Percentiles rank a stretch among this genome's conserved stretches.
These are phyloP conservation scores for Adelges cooleyi DNA, from an alignment of 1,140 invertebrate species.

Conservation along the genomic window DNA sequence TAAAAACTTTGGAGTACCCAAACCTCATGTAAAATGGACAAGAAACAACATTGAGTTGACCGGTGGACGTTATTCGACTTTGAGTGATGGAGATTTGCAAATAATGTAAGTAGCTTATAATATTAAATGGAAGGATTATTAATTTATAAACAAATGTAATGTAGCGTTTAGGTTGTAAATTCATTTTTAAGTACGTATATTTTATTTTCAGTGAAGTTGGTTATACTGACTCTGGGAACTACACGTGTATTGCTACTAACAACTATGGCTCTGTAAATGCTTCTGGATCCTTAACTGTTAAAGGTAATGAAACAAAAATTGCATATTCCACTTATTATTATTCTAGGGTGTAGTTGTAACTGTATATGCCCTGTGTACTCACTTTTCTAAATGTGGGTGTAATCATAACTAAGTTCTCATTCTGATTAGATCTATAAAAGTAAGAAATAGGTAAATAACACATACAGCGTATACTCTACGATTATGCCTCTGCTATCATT, in stretches of 20 bases:
- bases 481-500: no score
- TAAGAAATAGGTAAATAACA: no score
- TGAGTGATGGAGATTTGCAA: constrained; percentile 67
- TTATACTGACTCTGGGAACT: constrained; percentile 75
- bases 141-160: not conserved
- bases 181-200: no score
- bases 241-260: constrained; percentile 84
- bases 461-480: no score
- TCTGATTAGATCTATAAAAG: no score
- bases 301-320: constrained; percentile 44
- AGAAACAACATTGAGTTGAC: constrained; percentile 68
- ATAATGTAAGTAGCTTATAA: constrained; percentile 44
- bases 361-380: no score
- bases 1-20: constrained; percentile 89
- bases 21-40: constrained; percentile 88
- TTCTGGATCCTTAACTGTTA: constrained; percentile 65
- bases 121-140: not conserved
- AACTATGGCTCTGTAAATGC: constrained; percentile 75
- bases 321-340: no score
- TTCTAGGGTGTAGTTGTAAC: no score
- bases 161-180: not conserved
- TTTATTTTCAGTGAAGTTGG: constrained; percentile 49
- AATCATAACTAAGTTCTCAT: no score
- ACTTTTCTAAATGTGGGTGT: no score
- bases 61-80: constrained; percentile 63